Percentiles rank a stretch among this genome's conserved stretches.
Conservation (phyloP, 2,888 invertebrate genomes). For the Drosophila picticornis region DNA sequence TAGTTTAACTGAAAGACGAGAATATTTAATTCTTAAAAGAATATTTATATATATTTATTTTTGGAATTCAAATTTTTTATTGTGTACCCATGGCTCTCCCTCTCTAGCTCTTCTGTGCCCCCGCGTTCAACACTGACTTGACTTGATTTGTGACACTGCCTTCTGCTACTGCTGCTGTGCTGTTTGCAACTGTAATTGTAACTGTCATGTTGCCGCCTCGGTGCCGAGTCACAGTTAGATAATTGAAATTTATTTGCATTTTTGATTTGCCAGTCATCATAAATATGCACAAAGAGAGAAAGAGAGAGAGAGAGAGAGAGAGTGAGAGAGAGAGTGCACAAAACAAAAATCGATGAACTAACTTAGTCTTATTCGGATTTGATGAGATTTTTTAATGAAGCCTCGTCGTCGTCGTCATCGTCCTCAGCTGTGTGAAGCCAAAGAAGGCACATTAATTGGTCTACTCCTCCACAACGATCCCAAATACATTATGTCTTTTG, state of each 20-base stretch:
- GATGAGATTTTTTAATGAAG: conserved; percentile 45
- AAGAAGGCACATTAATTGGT: conserved; percentile 67
- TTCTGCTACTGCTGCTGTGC: conserved; percentile 22
- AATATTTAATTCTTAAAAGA: no score
- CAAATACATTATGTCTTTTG: background rate
- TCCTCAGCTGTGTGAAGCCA: conserved; percentile 52
- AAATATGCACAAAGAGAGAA: conserved; percentile 66
- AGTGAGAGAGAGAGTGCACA: background rate
- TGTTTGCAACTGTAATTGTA: conserved; percentile 73
- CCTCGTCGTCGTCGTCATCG: background rate
- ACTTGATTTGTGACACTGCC: conserved; percentile 67
- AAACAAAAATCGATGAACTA: conserved; percentile 10
- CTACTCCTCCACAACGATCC: conserved; percentile 23
- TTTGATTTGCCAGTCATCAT: conserved; percentile 76
- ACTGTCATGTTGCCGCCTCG: conserved; percentile 77
- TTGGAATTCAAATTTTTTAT: background rate
- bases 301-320: background rate
- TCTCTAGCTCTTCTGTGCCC: background rate
- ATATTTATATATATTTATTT: no score
- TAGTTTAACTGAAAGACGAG: background rate
- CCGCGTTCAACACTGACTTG: background rate
- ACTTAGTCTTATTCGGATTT: conserved; percentile 39
- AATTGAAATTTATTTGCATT: conserved; percentile 82
- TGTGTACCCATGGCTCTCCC: background rate
- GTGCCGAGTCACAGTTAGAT: conserved; percentile 64